phyloP scores from a whole-genome alignment of 2,888 invertebrate genomes.

The Scaptomyza reducta region DNA sequence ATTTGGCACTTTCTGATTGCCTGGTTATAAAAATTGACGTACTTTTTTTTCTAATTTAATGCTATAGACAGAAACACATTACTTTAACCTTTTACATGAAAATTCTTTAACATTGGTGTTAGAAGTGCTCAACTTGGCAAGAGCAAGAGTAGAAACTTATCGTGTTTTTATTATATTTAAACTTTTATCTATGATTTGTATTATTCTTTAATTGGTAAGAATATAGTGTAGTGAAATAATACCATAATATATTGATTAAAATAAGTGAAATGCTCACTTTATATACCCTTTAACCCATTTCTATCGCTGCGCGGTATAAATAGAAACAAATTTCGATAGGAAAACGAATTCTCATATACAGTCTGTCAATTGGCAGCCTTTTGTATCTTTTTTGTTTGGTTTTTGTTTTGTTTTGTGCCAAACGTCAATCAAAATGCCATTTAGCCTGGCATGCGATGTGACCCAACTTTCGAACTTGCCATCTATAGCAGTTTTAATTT shows the following conservation, averaged over 20 bases:
- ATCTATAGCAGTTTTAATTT: slow-evolving; percentile 16
- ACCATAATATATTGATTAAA: not conserved
- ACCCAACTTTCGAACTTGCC: slow-evolving; percentile 8
- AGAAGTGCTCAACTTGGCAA: not conserved
- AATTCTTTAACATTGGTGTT: not conserved
- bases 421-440: slow-evolving; percentile 75
- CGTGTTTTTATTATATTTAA: not conserved
- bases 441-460: slow-evolving; percentile 57
- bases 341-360: slow-evolving; percentile 28
- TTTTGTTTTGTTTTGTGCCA: slow-evolving; percentile 49
- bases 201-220: not conserved
- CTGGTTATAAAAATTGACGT: slow-evolving; percentile 48
- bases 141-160: not conserved
- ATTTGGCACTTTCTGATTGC: slow-evolving; percentile 65
- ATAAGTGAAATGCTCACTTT: not conserved
- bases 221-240: not conserved
- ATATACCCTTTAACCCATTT: not conserved
- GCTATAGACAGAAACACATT: not conserved
- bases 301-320: not conserved
- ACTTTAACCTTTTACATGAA: not conserved
- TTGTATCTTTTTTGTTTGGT: not conserved
- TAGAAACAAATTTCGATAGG: slow-evolving; percentile 30
- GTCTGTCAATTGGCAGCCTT: slow-evolving; percentile 47
- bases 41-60: slow-evolving; percentile 17
- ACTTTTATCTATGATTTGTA: too few species aligned